Evolutionary conservation across 2,113 vertebrate genomes (phyloP), one percentile per base, ranked within the genome.

Genomic region (Burhinus oedicnemus): DNA sequence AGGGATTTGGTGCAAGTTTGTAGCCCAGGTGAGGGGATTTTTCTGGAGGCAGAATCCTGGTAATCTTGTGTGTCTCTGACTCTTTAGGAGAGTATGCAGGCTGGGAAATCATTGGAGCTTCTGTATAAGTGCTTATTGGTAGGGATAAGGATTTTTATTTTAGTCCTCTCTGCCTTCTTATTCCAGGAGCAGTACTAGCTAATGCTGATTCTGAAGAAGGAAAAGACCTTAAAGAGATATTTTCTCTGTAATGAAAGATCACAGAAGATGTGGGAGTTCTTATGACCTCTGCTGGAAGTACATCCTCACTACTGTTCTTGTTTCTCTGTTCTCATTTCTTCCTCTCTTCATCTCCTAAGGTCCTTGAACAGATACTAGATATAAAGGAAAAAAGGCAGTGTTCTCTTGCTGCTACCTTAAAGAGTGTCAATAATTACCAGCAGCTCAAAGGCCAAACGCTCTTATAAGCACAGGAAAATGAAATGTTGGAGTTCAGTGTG

Each of bases 211-310:
- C 36, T 54, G 32, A 74, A 82, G 61, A 78, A 66, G 32, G 36
- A 40, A 69, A 87, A 86, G 36, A 32, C 34, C 25, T 86, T 70
- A 11, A 5, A 44, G 26, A 36, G 3, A 21, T 57, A 30, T 10
- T n/a, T 78, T 58, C 8, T 71, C 30, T 70, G 18, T 66, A 80
- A 49, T 61, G 30, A 87, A 83, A 77, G 40, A 93, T 83, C n/a
- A 83, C 44, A 60, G 49, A 69, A 51, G 45, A 38, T 76, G 22
- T 68, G 83, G 42, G 86, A 66, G 45, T 92, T 90, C 83, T 71
- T 66, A 27, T 83, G 87, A 93, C 60, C 77, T 87, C 72, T 91
- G 34, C 83, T 96, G 83, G 87, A 94, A 91, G 77, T 62, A 82
- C 26, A 17, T 45, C 64, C 54, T 78, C 57, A 51, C 55, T 84